Conservation (phyloP, 2,797 vertebrate species). For the Chaenodraco wilsoni region DNA sequence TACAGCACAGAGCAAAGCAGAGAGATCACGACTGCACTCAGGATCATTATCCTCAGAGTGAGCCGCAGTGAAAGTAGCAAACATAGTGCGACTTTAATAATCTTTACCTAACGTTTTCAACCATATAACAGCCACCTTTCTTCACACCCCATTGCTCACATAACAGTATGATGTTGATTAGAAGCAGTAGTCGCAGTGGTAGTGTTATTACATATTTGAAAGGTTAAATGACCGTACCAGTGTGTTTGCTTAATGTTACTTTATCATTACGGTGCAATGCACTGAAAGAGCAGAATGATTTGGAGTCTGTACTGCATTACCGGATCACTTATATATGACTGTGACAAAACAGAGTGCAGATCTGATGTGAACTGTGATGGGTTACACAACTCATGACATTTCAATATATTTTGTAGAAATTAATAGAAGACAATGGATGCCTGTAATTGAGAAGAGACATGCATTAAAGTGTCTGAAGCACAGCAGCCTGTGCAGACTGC, state of each 20-base stretch:
- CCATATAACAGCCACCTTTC: not conserved
- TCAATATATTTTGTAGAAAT: not conserved
- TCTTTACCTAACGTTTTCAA: conserved; percentile 10
- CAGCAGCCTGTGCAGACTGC: not conserved
- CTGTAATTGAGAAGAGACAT: not conserved
- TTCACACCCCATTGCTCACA: not conserved
- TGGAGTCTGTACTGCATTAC: not conserved
- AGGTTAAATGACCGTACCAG: not conserved
- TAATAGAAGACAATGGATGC: not conserved
- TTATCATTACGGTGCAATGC: not conserved
- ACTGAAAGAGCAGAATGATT: not conserved
- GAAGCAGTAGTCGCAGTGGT: not conserved
- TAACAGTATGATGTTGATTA: not conserved
- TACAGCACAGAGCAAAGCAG: conserved; percentile 36
- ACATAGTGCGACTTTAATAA: conserved; percentile 24
- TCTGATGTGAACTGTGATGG: not conserved
- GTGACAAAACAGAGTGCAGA: not conserved
- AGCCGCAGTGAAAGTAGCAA: conserved; percentile 15
- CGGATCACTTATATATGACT: not conserved
- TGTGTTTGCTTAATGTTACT: not conserved
- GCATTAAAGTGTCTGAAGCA: not conserved
- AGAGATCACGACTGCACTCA: conserved; percentile 28
- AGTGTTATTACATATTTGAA: not conserved
- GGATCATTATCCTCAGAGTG: conserved; percentile 45
- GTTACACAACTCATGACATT: conserved; percentile 9